Percentiles rank a stretch among this genome's conserved stretches.
Conservation (phyloP, 2,888 invertebrate species). For the Eudasyphora cyanicolor region DNA sequence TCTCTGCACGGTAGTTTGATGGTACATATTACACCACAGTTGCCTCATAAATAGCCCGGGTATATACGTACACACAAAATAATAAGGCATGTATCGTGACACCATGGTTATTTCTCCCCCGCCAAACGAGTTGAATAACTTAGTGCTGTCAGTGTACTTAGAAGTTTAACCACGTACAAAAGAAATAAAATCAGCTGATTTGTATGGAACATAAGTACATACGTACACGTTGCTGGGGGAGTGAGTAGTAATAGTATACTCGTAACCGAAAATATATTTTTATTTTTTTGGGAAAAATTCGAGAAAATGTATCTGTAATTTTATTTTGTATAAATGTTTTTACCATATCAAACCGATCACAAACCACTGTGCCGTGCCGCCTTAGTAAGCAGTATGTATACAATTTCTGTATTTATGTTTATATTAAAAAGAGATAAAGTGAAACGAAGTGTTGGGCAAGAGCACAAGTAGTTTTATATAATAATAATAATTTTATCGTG, state of each 20-base stretch:
- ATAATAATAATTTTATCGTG: no score
- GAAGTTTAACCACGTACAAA: neutral
- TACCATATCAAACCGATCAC: neutral
- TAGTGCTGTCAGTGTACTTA: neutral
- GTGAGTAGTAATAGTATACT: no score
- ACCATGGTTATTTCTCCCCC: neutral
- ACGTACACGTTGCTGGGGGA: no score
- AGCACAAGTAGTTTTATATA: neutral
- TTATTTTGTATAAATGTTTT: neutral
- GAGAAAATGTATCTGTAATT: no score
- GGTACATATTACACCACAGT: no score
- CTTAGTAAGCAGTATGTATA: neutral
- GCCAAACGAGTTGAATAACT: neutral
- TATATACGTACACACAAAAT: no score
- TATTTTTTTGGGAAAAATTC: no score
- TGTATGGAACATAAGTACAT: constrained; percentile 7
- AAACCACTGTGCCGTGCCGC: neutral
- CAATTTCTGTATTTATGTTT: constrained; percentile 1
- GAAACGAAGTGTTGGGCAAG: neutral
- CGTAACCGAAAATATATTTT: no score
- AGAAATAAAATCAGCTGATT: neutral
- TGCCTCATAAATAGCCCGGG: no score
- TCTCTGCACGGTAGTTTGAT: no score
- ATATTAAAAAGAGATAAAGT: neutral
- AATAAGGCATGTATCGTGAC: no score